These are phyloP conservation scores for Sebastes matsubarae DNA, from an alignment of 2,797 vertebrate genomes.

Conservation along the genomic window DNA sequence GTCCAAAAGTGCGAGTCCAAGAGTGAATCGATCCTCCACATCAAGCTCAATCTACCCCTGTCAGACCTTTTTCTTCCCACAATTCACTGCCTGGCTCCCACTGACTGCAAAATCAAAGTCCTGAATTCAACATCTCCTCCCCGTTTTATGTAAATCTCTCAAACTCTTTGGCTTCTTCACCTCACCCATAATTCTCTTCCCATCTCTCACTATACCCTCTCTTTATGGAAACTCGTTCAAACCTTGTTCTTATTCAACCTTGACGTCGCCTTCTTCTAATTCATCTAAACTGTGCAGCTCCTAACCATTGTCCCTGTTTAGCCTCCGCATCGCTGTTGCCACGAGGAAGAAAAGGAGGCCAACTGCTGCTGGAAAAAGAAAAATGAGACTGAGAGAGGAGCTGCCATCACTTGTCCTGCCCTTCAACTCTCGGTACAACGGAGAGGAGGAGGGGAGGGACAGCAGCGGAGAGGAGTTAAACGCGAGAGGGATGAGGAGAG, in stretches of 20 bases:
- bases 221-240: not conserved
- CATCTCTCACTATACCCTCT: not conserved
- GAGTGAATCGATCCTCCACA: not conserved
- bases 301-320: conserved; percentile 13
- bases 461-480: conserved; percentile 36
- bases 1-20: not conserved
- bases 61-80: conserved; percentile 10
- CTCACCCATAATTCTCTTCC: not conserved
- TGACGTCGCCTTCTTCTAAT: not conserved
- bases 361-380: not conserved
- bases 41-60: not conserved
- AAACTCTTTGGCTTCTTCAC: not conserved
- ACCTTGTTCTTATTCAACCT: not conserved
- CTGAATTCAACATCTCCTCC: not conserved
- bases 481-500: conserved; percentile 53
- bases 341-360: conserved; percentile 26
- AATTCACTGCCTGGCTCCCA: not conserved
- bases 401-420: conserved; percentile 47
- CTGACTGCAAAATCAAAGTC: conserved; percentile 6
- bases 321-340: not conserved
- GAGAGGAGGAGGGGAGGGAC: conserved; percentile 4
- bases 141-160: not conserved
- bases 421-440: conserved; percentile 53
- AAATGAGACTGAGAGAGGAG: conserved; percentile 9
- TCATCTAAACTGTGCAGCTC: conserved; percentile 2